Evolutionary conservation across 2,797 vertebrate genomes (phyloP), one percentile per base, ranked within the genome.

Genomic region (Capromys pilorides): DNA sequence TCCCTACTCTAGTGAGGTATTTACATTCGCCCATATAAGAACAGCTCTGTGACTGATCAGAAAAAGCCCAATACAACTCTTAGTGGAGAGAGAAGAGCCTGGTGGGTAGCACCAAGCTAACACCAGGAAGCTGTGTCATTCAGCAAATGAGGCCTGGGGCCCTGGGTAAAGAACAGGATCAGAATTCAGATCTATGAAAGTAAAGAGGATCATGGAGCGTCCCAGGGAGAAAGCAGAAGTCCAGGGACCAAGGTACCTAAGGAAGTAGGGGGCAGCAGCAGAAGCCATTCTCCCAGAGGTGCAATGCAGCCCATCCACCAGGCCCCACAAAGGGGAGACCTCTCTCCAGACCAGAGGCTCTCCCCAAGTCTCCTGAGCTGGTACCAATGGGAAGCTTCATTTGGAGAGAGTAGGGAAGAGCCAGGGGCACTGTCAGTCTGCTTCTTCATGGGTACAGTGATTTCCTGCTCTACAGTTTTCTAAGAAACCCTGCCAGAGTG

Each of bases 401-500:
- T 75, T 49, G 14, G 39, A 81, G 33, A 14, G 21, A 85, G 4
- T 8, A 84, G 5, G 51, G 8, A 21, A 78, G 41, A 2, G 49
- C 4, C n/a, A 16, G 26, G 6, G 57, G 36, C 67, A 61, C 31
- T 64, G 1, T 26, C 49, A 59, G 31, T 93, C 62, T 84, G 12
- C 73, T 75, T 89, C 84, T 45, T 86, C 45, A 61, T 11, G 14
- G 51, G 13, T 16, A 6, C 61, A 39, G 45, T 85, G 64, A 90
- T 93, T 95, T 96, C 73, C 75, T 96, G 45, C 51, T 77, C 61
- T 66, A 12, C 2, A 39, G 41, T 54, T 93, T 92, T 94, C 87
- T 69, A 83, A 90, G 92, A 94, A 93, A 87, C 16, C 21, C 85
- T 92, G 75, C 95, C 94, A 66, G 57, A 96, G 51, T 67, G 84